Conservation (phyloP, 2,888 invertebrate species). For the Eupeodes latifasciatus region DNA sequence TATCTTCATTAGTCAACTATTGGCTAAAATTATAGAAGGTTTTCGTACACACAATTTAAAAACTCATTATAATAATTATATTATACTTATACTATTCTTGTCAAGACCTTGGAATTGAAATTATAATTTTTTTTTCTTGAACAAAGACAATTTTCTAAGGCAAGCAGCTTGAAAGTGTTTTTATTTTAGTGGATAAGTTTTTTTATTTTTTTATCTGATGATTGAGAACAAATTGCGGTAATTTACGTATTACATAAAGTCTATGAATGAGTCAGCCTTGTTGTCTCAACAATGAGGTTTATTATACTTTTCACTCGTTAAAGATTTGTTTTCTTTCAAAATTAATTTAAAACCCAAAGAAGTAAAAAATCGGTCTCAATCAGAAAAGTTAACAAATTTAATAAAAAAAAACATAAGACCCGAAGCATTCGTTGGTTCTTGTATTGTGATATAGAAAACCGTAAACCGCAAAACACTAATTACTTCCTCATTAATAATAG, state of each 20-base stretch:
- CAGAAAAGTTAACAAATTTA: not conserved
- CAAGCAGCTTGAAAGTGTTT: not conserved
- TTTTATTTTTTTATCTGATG: not conserved
- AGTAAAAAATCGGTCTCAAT: not conserved
- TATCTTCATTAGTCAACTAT: not conserved
- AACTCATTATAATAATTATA: conserved; percentile 3
- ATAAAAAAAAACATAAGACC: not conserved
- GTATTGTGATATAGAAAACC: not conserved
- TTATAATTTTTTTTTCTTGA: not conserved
- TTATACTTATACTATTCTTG: not conserved
- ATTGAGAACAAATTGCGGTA: conserved; percentile 48
- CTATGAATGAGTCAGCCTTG: not conserved
- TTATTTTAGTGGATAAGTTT: not conserved
- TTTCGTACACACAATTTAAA: not conserved
- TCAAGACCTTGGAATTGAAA: conserved; percentile 26
- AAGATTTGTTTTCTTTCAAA: not conserved
- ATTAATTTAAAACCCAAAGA: not conserved
- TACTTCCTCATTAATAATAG: conserved; percentile 71
- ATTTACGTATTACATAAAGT: conserved; percentile 19
- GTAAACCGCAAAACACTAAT: conserved; percentile 62
- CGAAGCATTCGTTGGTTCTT: conserved; percentile 35
- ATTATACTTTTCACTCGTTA: conserved; percentile 3
- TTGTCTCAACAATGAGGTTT: not conserved
- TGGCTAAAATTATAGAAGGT: not conserved
- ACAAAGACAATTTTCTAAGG: conserved; percentile 2